These are phyloP conservation scores for Phania funesta DNA, from an alignment of 2,888 invertebrate species.

Conservation along the genomic window DNA sequence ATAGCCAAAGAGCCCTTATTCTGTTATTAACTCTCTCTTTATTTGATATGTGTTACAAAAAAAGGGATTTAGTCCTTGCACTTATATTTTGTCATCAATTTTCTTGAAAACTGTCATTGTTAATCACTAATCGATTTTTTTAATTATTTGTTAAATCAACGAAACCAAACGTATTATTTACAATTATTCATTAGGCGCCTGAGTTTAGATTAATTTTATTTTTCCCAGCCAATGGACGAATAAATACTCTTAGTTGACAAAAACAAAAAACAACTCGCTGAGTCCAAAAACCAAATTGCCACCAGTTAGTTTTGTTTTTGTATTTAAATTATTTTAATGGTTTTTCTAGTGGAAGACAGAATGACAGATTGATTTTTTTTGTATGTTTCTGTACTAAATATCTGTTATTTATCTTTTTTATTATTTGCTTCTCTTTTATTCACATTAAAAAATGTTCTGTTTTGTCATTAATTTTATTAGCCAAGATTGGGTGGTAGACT, in stretches of 20 bases:
- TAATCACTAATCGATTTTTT: too few relatives aligned
- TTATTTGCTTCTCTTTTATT: not conserved
- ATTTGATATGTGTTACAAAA: not conserved
- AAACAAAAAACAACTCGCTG: not conserved
- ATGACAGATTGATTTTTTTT: slow-evolving; percentile 41
- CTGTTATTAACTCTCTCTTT: too few relatives aligned
- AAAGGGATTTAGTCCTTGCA: too few relatives aligned
- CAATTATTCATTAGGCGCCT: slow-evolving; percentile 17
- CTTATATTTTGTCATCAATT: too few relatives aligned
- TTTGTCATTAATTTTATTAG: too few relatives aligned
- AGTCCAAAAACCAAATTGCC: slow-evolving; percentile 15
- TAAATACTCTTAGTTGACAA: not conserved
- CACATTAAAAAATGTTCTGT: not conserved
- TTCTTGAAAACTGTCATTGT: too few relatives aligned
- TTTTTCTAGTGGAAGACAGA: not conserved
- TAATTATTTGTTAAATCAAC: too few relatives aligned
- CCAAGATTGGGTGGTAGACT: too few relatives aligned
- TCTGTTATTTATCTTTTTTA: too few relatives aligned
- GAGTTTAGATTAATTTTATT: slow-evolving; percentile 34
- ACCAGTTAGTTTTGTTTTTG: not conserved
- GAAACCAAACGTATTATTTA: too few relatives aligned
- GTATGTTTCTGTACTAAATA: slow-evolving; percentile 4
- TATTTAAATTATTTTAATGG: slow-evolving; percentile 12
- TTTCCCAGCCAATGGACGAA: not conserved
- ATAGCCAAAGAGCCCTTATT: not conserved